phyloP scores from a whole-genome alignment of 2,888 invertebrate species.

The Carcina quercana region DNA sequence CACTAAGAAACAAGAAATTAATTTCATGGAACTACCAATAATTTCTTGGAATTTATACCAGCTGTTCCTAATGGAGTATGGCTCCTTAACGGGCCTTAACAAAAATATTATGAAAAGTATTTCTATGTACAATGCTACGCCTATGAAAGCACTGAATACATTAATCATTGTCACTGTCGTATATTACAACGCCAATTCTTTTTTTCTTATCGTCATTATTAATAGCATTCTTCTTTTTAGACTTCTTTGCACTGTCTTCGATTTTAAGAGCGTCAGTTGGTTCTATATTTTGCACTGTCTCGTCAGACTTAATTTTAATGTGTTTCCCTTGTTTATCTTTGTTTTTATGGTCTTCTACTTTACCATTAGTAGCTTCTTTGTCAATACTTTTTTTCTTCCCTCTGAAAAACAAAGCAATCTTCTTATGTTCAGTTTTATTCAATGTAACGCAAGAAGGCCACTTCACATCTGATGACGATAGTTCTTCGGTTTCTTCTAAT shows the following conservation, averaged over 20 bases:
- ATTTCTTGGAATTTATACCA: constrained; percentile 31
- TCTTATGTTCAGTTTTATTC: constrained; percentile 26
- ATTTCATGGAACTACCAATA: constrained; percentile 18
- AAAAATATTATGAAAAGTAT: constrained; percentile 32
- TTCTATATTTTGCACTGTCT: too few species aligned
- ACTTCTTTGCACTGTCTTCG: too few species aligned
- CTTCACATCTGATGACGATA: neutral
- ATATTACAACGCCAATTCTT: too few species aligned
- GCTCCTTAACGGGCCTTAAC: constrained; percentile 42
- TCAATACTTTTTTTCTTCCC: too few species aligned
- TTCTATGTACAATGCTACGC: constrained; percentile 32
- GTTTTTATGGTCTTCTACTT: constrained; percentile 4
- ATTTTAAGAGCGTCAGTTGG: too few species aligned
- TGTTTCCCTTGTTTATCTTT: constrained; percentile 5
- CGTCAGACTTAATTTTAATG: too few species aligned
- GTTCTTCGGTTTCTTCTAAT: constrained; percentile 14
- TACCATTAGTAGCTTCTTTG: constrained; percentile 13
- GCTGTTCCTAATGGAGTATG: constrained; percentile 34
- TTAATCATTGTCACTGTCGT: constrained; percentile 3
- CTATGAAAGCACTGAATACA: constrained; percentile 30
- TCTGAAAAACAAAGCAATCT: too few species aligned
- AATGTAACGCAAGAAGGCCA: constrained; percentile 39
- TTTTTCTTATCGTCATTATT: too few species aligned
- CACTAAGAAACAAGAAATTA: constrained; percentile 19
- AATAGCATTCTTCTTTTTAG: too few species aligned